These are phyloP conservation scores for Bombus impatiens DNA, from an alignment of 1,140 invertebrate species.

Conservation along the genomic window DNA sequence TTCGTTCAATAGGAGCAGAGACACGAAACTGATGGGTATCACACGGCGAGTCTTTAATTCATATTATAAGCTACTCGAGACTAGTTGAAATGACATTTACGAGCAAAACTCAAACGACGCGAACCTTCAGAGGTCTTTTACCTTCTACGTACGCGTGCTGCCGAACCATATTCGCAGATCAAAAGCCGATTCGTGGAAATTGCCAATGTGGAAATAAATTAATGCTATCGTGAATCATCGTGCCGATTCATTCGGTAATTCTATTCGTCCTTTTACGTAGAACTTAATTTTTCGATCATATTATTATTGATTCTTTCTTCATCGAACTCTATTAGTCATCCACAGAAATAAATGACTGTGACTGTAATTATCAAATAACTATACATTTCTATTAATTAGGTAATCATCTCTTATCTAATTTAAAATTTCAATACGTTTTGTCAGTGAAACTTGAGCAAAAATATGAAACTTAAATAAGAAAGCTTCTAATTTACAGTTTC, in stretches of 20 bases:
- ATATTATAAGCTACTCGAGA: slow-evolving; percentile 43
- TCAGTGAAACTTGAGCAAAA: no score
- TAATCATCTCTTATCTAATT: no score
- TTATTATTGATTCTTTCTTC: background rate
- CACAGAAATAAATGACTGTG: background rate
- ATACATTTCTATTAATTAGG: no score
- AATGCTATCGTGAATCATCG: slow-evolving; percentile 61
- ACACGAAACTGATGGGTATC: background rate
- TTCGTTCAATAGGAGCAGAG: background rate
- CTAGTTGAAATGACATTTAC: slow-evolving; percentile 52
- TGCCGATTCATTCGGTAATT: background rate
- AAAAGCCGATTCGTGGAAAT: slow-evolving; percentile 77
- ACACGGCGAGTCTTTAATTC: slow-evolving; percentile 29
- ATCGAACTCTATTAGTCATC: background rate
- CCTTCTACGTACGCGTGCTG: slow-evolving; percentile 44
- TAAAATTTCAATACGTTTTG: no score
- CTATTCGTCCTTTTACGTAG: background rate
- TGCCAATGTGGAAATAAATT: slow-evolving; percentile 76
- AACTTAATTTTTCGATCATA: background rate
- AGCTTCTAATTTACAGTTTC: no score
- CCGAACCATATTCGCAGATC: slow-evolving; percentile 76
- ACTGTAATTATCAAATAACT: background rate
- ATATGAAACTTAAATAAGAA: no score
- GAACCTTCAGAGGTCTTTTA: slow-evolving; percentile 17
- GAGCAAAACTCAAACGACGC: slow-evolving; percentile 40